These are phyloP conservation scores for Arenicola marina DNA, from an alignment of 2,888 invertebrate species.

Conservation along the genomic window DNA sequence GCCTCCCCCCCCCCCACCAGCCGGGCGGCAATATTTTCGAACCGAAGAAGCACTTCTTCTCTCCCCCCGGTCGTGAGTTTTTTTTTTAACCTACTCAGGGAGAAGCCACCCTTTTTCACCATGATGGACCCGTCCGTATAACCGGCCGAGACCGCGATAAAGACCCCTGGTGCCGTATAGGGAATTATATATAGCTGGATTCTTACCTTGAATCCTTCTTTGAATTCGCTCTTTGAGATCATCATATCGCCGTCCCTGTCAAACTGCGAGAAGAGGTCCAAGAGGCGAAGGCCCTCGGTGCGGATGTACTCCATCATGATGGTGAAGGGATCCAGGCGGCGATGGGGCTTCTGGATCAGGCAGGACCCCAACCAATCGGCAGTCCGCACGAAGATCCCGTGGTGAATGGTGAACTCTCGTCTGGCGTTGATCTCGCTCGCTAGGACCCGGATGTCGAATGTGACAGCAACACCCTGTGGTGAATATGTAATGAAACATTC, in stretches of 20 bases:
- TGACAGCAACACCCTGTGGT: no score
- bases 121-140: no score
- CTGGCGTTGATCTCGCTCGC: not conserved
- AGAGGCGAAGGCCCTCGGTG: constrained; percentile 1
- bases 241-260: not conserved
- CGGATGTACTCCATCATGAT: not conserved
- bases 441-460: not conserved
- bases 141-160: no score
- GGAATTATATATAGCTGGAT: no score
- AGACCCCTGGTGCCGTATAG: no score
- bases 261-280: constrained; percentile 1
- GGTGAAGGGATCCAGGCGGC: not conserved
- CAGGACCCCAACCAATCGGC: not conserved
- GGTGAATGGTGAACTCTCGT: not conserved
- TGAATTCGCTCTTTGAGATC: not conserved
- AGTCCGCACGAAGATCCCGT: not conserved
- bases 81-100: no score
- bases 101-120: no score
- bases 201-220: not conserved
- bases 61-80: no score
- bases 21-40: no score
- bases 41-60: no score
- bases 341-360: not conserved
- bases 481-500: no score
- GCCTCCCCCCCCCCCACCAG: no score